Evolutionary conservation across 2,113 vertebrate genomes (phyloP).

Genomic region (Spilogale gracilis): DNA sequence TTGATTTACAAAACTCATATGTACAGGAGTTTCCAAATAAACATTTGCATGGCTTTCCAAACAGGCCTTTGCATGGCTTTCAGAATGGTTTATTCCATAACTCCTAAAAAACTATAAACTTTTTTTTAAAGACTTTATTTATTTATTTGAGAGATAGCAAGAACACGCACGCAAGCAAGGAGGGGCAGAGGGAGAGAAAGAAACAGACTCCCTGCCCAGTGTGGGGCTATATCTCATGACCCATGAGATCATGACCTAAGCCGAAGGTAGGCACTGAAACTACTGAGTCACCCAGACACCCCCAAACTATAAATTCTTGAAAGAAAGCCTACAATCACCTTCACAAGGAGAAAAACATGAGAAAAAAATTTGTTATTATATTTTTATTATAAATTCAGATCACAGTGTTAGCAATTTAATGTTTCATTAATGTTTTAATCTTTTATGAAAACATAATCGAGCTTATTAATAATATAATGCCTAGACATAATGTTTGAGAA

Average conservation of each 20-base stretch:
- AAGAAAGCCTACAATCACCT: neutral
- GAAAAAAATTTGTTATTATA: neutral
- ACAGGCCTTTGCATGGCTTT: neutral
- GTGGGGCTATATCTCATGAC: neutral
- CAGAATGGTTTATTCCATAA: neutral
- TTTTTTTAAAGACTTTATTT: neutral
- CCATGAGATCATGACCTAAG: neutral
- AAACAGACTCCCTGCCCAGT: neutral
- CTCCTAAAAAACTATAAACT: neutral
- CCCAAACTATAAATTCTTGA: neutral
- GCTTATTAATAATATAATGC: slow-evolving; percentile 60
- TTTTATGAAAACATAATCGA: slow-evolving; percentile 59
- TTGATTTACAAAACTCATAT: neutral
- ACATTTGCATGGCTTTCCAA: neutral
- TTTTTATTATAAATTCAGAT: slow-evolving; percentile 57
- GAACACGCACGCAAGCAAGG: fast-evolving
- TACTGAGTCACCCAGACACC: neutral
- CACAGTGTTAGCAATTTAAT: slow-evolving; percentile 42
- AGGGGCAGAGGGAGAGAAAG: neutral
- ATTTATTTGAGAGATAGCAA: neutral
- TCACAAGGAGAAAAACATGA: neutral
- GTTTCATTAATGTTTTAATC: slow-evolving; percentile 69
- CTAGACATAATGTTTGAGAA: neutral
- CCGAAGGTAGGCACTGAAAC: neutral
- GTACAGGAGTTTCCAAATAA: neutral